Percentiles rank a stretch among this genome's conserved stretches.
Conservation (phyloP, 2,797 vertebrate species). For the Sebastes melanostomus region DNA sequence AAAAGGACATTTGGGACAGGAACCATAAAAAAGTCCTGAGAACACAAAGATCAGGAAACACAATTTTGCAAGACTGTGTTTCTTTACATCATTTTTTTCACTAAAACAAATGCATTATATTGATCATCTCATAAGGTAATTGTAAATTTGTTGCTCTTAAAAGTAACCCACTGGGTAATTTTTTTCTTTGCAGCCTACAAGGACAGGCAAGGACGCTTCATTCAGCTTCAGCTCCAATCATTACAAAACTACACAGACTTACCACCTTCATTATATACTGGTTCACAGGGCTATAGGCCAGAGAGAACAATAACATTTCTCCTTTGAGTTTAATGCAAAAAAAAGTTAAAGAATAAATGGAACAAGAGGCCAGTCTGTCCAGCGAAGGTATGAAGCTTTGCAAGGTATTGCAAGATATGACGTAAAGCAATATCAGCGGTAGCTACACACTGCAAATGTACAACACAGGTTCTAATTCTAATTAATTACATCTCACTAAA, state of each 20-base stretch:
- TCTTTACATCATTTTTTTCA: background rate
- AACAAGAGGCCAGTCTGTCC: background rate
- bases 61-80: background rate
- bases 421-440: background rate
- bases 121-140: background rate
- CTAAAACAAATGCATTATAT: background rate
- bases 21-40: too few species aligned
- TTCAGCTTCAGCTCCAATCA: too few species aligned
- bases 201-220: background rate
- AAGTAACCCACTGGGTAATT: background rate
- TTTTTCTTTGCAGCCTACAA: background rate
- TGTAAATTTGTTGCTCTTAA: background rate
- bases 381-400: background rate
- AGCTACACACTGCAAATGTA: background rate
- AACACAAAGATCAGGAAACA: too few species aligned
- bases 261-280: too few species aligned
- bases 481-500: background rate
- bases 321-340: background rate
- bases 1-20: too few species aligned
- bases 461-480: background rate
- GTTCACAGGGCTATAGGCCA: too few species aligned
- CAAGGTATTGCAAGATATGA: background rate
- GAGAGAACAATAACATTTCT: background rate
- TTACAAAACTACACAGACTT: too few species aligned
- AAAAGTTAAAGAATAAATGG: background rate